A percentile compares a stretch with the other conserved stretches of the same genome.
Conservation (phyloP, 2,888 invertebrate species). For the Romanomermis culicivorax region DNA sequence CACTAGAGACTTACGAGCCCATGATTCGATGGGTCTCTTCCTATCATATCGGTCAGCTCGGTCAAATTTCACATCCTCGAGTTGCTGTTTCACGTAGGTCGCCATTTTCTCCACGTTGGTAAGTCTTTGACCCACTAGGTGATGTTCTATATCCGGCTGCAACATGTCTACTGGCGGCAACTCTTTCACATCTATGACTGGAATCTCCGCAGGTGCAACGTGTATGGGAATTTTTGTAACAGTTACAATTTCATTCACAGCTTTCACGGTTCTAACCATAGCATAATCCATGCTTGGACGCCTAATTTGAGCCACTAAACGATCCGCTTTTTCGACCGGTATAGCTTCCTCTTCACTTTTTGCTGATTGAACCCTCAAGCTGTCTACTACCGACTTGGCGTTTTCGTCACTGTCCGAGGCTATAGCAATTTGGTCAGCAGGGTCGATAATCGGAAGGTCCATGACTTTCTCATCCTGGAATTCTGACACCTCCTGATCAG, state of each 20-base stretch:
- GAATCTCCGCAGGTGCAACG: not conserved
- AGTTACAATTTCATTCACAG: not conserved
- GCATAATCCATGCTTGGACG: not conserved
- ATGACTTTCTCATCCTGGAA: not conserved
- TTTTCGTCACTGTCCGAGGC: not conserved
- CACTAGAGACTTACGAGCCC: slow-evolving; percentile 4
- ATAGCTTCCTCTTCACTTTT: not conserved
- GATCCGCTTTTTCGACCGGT: not conserved
- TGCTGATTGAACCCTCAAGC: too few species aligned
- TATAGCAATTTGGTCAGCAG: not conserved
- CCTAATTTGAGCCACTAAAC: not conserved
- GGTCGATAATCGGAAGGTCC: not conserved
- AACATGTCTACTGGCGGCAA: not conserved
- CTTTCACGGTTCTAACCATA: not conserved
- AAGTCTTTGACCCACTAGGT: not conserved
- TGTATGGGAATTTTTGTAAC: not conserved
- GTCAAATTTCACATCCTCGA: not conserved
- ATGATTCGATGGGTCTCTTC: not conserved
- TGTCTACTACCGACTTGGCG: not conserved
- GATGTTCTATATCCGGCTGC: not conserved
- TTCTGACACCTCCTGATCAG: not conserved
- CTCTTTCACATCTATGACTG: not conserved
- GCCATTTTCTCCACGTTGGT: not conserved
- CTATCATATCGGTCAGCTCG: not conserved
- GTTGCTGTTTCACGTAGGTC: not conserved